These are phyloP conservation scores for Phyllostomus hastatus DNA, from an alignment of 2,113 vertebrate species.

Conservation along the genomic window DNA sequence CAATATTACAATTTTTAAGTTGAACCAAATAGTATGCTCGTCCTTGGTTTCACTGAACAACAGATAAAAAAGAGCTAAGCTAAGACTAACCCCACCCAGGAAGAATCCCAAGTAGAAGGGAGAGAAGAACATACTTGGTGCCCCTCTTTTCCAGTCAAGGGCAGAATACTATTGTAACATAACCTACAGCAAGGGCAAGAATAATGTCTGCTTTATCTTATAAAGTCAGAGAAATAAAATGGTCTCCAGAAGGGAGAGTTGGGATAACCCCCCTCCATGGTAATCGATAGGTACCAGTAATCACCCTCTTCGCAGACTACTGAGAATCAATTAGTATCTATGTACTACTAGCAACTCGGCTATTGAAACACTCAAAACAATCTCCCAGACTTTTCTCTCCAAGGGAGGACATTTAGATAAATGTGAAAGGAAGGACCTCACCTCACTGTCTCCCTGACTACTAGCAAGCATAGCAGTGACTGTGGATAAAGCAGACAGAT, in stretches of 20 bases:
- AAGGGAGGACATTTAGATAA: not conserved
- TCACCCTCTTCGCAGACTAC: not conserved
- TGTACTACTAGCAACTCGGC: not conserved
- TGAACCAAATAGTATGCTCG: not conserved
- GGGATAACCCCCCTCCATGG: not conserved
- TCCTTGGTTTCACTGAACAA: not conserved
- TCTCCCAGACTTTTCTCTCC: not conserved
- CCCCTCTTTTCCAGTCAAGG: not conserved
- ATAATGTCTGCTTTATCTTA: not conserved
- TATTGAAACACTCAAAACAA: not conserved
- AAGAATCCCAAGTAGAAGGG: not conserved
- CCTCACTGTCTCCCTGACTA: not conserved
- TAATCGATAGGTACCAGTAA: not conserved
- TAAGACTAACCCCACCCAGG: not conserved
- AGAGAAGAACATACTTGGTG: not conserved
- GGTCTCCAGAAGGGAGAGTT: not conserved
- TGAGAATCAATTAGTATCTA: not conserved
- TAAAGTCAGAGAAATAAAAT: not conserved
- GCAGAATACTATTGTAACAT: not conserved
- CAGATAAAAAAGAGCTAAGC: not conserved
- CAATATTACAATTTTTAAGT: not conserved
- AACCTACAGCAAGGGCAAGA: not conserved
- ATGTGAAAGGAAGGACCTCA: not conserved
- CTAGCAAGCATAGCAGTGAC: not conserved
- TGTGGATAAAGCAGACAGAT: not conserved